Conservation (phyloP, 2,888 invertebrate species). For the Agapostemon virescens region DNA sequence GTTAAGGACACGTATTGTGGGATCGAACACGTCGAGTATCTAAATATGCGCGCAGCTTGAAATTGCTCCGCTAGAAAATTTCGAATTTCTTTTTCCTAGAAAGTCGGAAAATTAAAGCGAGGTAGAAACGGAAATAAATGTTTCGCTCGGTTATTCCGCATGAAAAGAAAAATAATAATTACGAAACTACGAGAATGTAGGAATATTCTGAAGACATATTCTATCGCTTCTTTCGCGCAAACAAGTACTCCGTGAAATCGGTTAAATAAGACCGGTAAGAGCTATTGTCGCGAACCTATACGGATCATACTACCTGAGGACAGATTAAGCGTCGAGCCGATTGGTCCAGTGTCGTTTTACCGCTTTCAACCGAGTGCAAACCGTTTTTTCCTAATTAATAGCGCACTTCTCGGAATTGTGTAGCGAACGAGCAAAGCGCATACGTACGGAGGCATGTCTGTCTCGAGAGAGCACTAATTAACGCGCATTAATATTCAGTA, state of each 20-base stretch:
- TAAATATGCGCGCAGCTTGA: background rate
- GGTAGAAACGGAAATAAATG: background rate
- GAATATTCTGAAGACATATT: background rate
- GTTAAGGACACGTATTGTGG: slow-evolving; percentile 18
- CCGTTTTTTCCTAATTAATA: background rate
- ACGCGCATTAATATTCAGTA: background rate
- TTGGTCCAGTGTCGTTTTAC: slow-evolving; percentile 19
- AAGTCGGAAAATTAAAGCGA: slow-evolving; percentile 7
- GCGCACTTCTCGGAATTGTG: background rate
- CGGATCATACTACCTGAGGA: background rate
- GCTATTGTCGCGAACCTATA: slow-evolving; percentile 12
- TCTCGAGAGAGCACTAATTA: background rate
- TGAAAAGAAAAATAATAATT: background rate
- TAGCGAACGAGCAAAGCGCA: background rate
- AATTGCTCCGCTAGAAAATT: background rate
- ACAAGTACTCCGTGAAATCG: background rate
- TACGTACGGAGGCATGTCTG: background rate
- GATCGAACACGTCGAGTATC: slow-evolving; percentile 12
- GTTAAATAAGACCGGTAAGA: background rate
- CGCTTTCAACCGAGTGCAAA: background rate
- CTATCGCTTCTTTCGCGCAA: background rate
- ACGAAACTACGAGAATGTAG: background rate
- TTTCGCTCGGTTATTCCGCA: background rate
- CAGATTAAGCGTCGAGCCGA: background rate
- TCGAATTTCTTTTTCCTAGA: background rate